phyloP scores from a whole-genome alignment of 1,140 invertebrate species.

The Heterodera schachtii region DNA sequence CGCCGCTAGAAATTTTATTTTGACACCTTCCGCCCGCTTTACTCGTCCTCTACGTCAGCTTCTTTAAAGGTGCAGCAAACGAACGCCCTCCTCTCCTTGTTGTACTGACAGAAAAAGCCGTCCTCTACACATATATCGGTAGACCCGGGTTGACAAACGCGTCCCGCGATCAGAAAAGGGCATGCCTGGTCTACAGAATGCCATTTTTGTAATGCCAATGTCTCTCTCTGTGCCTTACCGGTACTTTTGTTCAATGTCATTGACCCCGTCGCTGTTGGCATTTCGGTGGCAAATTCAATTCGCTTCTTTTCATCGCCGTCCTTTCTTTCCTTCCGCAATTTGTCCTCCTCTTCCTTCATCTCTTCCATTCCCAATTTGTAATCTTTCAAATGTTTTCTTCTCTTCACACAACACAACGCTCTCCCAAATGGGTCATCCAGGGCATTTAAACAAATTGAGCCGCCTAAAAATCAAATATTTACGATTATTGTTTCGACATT shows the following conservation, averaged over 20 bases:
- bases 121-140: conserved; percentile 38
- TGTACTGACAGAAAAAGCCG: conserved; percentile 49
- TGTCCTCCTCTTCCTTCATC: too few species aligned
- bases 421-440: conserved; percentile 28
- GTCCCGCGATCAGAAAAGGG: conserved; percentile 33
- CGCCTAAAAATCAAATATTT: conserved; percentile 22
- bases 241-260: too few species aligned
- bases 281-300: too few species aligned
- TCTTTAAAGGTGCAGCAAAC: conserved; percentile 35
- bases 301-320: too few species aligned
- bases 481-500: background rate
- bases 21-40: too few species aligned
- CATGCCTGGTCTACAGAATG: conserved; percentile 47
- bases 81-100: conserved; percentile 40
- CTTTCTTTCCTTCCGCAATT: background rate
- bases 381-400: background rate
- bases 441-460: conserved; percentile 37
- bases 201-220: too few species aligned
- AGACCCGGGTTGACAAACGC: conserved; percentile 36
- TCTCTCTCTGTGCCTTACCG: too few species aligned
- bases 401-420: conserved; percentile 27
- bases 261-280: too few species aligned
- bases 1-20: too few species aligned
- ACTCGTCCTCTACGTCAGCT: too few species aligned
- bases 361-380: conserved; percentile 38